Conservation (phyloP, 2,888 invertebrate genomes). For the Yponomeuta cagnagella region DNA sequence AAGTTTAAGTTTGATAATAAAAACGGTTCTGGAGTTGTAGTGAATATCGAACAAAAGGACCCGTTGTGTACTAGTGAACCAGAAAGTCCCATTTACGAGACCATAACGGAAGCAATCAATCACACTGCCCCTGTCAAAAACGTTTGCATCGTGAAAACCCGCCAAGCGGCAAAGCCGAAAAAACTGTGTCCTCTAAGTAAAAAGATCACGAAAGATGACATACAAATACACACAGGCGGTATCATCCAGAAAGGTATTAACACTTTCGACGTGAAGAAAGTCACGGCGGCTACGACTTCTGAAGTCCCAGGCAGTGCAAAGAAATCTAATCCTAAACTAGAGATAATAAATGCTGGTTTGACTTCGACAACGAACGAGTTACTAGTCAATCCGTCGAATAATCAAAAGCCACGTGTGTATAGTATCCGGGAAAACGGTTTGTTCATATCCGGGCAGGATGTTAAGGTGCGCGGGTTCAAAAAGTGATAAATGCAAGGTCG, state of each 20-base stretch:
- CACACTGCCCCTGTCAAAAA: not conserved
- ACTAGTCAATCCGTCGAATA: conserved; percentile 21
- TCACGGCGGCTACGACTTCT: not conserved
- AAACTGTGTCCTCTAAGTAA: conserved; percentile 30
- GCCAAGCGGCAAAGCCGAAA: not conserved
- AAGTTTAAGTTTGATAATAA: not conserved
- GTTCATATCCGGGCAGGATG: conserved; percentile 28
- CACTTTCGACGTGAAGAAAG: not conserved
- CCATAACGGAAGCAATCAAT: not conserved
- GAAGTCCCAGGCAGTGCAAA: conserved; percentile 14
- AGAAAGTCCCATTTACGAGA: conserved; percentile 5
- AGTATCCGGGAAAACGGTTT: conserved; percentile 31
- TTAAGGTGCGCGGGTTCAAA: conserved; percentile 31
- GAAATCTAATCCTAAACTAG: conserved; percentile 44
- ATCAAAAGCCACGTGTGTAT: conserved; percentile 31
- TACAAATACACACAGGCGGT: conserved; percentile 35
- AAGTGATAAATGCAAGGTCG: conserved; percentile 17
- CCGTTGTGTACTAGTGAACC: not conserved
- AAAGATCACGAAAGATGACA: conserved; percentile 56
- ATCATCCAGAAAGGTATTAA: not conserved
- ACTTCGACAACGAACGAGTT: conserved; percentile 80
- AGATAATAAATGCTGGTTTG: conserved; percentile 77
- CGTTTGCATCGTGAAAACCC: not conserved
- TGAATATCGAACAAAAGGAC: not conserved
- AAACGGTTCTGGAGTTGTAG: not conserved